Evolutionary conservation across 2,888 invertebrate species (phyloP).

Genomic region (Myathropa florea): DNA sequence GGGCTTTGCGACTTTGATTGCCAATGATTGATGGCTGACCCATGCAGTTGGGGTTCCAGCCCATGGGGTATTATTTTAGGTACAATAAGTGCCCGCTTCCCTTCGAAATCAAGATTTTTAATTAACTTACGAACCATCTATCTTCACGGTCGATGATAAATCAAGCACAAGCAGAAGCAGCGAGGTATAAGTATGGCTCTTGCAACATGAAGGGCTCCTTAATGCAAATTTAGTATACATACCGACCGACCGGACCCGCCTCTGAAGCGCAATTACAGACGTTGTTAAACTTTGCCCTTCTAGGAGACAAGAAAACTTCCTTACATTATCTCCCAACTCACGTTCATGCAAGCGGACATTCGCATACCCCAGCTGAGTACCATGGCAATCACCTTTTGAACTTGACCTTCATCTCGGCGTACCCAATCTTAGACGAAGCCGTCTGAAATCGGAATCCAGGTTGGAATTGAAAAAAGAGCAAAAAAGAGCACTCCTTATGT

Average conservation of each 20-base stretch:
- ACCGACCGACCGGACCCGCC: constrained; percentile 12
- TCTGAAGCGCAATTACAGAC: constrained; percentile 50
- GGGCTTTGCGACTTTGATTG: neutral
- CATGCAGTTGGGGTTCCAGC: neutral
- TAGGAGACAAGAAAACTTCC: constrained; percentile 27
- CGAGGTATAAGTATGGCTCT: neutral
- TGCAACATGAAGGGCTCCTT: neutral
- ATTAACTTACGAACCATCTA: constrained; percentile 35
- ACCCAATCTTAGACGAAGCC: constrained; percentile 4
- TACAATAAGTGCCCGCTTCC: too few relatives aligned
- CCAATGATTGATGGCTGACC: constrained; percentile 27
- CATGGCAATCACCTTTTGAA: constrained; percentile 68
- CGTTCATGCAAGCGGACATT: neutral
- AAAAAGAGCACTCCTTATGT: constrained; percentile 9
- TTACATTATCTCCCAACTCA: constrained; percentile 4
- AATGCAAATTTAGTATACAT: constrained; percentile 1
- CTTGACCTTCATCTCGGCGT: constrained; percentile 66
- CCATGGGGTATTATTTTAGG: neutral
- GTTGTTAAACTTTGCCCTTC: constrained; percentile 64
- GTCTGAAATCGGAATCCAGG: constrained; percentile 45
- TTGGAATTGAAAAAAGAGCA: constrained; percentile 25
- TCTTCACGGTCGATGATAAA: constrained; percentile 9
- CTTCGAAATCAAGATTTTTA: neutral
- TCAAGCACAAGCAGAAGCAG: neutral
- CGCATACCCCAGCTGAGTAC: neutral